A percentile compares a stretch with the other conserved stretches of the same genome.
Conservation (phyloP, 2,113 vertebrate species). For the Pollachius pollachius region DNA sequence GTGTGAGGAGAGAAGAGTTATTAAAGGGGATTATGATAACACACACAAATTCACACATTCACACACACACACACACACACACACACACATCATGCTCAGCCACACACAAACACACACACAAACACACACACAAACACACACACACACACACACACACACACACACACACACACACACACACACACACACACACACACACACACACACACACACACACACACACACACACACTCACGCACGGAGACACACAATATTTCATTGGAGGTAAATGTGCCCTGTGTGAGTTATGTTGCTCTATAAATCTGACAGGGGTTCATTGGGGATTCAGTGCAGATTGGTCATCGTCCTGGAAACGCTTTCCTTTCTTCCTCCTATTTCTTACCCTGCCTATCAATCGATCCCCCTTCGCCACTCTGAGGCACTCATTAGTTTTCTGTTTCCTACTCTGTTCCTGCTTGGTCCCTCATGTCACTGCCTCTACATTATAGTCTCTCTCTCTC, state of each 20-base stretch:
- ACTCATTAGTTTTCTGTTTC: too few species aligned
- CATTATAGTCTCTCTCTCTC: too few species aligned
- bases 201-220: slow-evolving; percentile 14
- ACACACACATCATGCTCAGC: background rate
- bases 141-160: slow-evolving; percentile 28
- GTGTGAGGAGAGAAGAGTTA: background rate
- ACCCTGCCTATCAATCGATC: too few species aligned
- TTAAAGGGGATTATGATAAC: background rate
- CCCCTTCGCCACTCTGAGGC: too few species aligned
- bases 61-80: background rate
- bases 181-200: background rate
- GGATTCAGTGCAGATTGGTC: too few species aligned
- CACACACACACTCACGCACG: slow-evolving; percentile 28
- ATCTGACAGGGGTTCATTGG: too few species aligned
- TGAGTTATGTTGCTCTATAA: too few species aligned
- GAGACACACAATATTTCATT: background rate
- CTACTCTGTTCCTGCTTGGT: too few species aligned
- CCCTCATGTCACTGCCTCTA: too few species aligned
- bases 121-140: slow-evolving; percentile 15
- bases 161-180: background rate
- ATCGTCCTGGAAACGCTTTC: too few species aligned
- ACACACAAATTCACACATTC: background rate
- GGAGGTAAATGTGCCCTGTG: too few species aligned
- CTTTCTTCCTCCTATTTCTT: too few species aligned
- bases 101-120: slow-evolving; percentile 18